Evolutionary conservation across 1,140 invertebrate genomes (phyloP), one percentile per base, ranked within the genome.

Genomic region (Zaprionus taronus): DNA sequence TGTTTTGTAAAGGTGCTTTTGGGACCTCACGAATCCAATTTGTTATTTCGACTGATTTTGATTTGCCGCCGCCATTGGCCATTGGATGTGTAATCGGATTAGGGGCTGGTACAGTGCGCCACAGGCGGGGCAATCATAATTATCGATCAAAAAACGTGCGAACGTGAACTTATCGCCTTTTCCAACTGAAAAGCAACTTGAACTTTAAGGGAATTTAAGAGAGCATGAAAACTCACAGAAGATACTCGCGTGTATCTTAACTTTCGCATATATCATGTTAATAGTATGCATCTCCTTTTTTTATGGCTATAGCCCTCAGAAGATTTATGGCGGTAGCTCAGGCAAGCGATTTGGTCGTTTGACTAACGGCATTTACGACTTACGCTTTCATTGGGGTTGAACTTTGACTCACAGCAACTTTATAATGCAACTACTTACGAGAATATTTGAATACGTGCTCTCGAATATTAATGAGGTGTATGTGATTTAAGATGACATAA

Each of bases 1-100:
- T 74, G 72, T 57, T 57, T 34, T 12, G 31, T 17, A 64, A 71
- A 75, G 67, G 72, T 70, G 72, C 60, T 75, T 64, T 12, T 9
- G 67, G 60, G 67, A 57, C 60, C 53, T 44, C 53, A 44, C 26
- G 49, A 70, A 75, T 64, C 58, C 72, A 56, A 75, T 75, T 75
- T 75, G 67, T 75, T 75, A 64, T 58, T 75, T 71, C 53, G 66
- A 62, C 55, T 70, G 72, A 74, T 69, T 74, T 70, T 74, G 66
- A 74, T 74, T 66, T 57, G 64, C 64, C 53, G 64, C 53, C 53
- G 22, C 64, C 53, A 56, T 56, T 57, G 53, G 36, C 53, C 36
- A 56, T 51, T 53, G 67, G 66, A 24, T 31, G 49, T 58, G 51
- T 63, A 70, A 74, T 70, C 72, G 72, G 66, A 74, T 74, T 74